These are phyloP conservation scores for Heterotis niloticus DNA, from an alignment of 2,113 vertebrate genomes.

Conservation along the genomic window DNA sequence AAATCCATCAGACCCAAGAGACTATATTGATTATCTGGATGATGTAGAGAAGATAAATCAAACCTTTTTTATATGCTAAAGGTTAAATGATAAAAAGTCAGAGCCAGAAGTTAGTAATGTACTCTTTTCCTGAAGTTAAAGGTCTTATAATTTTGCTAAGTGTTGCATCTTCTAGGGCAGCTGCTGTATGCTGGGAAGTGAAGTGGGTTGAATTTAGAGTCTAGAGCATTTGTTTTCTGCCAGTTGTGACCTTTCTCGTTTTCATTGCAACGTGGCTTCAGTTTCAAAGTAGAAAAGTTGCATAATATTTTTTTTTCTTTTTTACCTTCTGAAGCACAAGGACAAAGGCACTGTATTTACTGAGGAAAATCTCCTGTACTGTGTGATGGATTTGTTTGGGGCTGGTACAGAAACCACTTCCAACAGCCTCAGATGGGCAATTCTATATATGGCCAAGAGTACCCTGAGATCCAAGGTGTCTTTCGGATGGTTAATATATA, in stretches of 20 bases:
- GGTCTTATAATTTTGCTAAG: too few species aligned
- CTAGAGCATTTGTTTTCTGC: too few species aligned
- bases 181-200: too few species aligned
- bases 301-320: background rate
- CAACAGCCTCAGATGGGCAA: constrained; percentile 59
- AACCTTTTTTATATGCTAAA: background rate
- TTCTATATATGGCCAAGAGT: constrained; percentile 56
- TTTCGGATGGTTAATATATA: background rate
- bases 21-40: constrained; percentile 64
- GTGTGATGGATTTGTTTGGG: constrained; percentile 52
- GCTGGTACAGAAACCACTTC: constrained; percentile 68
- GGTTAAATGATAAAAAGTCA: background rate
- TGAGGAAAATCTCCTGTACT: constrained; percentile 51
- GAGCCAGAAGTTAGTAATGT: background rate
- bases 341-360: constrained; percentile 41
- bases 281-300: background rate
- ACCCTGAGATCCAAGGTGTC: constrained; percentile 66
- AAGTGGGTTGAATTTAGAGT: too few species aligned
- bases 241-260: background rate
- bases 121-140: too few species aligned
- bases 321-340: constrained; percentile 24
- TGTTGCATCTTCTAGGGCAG: too few species aligned
- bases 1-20: constrained; percentile 50
- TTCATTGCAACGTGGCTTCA: background rate
- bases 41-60: constrained; percentile 60